These are phyloP conservation scores for Forbesichthys agassizii DNA, from an alignment of 2,113 vertebrate genomes.

Conservation along the genomic window DNA sequence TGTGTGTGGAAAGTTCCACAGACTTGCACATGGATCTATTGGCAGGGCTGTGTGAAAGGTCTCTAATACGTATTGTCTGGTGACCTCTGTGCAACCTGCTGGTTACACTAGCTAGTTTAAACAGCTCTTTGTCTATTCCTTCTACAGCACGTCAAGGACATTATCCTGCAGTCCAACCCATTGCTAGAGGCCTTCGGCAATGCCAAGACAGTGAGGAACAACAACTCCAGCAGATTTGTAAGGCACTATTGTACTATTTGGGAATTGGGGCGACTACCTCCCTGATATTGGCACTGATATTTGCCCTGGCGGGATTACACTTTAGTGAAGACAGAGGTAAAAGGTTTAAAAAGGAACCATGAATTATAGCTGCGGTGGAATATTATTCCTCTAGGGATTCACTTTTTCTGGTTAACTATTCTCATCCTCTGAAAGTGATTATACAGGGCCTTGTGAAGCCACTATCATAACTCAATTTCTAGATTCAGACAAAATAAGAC, in stretches of 20 bases:
- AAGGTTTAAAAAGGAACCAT: not conserved
- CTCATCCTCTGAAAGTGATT: not conserved
- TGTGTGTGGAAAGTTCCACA: constrained; percentile 62
- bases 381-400: not conserved
- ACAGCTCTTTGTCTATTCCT: constrained; percentile 44
- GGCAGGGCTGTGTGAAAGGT: constrained; percentile 37
- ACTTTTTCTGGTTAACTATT: not conserved
- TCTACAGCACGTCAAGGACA: constrained; percentile 94
- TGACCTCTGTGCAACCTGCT: not conserved
- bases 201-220: constrained; percentile 96
- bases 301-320: constrained; percentile 9
- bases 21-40: constrained; percentile 15
- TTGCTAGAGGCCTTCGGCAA: constrained; percentile 96
- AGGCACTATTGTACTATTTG: constrained; percentile 58
- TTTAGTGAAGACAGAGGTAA: not conserved
- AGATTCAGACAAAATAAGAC: constrained; percentile 3
- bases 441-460: not conserved
- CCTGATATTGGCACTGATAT: not conserved
- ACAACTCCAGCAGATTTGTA: constrained; percentile 99
- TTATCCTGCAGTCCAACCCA: constrained; percentile 97
- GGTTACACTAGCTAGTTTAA: constrained; percentile 14
- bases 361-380: constrained; percentile 1
- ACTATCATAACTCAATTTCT: not conserved
- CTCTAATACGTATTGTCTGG: constrained; percentile 24
- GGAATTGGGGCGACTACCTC: constrained; percentile 3